Conservation (phyloP, 2,113 vertebrate genomes). For the Eptatretus burgeri region DNA sequence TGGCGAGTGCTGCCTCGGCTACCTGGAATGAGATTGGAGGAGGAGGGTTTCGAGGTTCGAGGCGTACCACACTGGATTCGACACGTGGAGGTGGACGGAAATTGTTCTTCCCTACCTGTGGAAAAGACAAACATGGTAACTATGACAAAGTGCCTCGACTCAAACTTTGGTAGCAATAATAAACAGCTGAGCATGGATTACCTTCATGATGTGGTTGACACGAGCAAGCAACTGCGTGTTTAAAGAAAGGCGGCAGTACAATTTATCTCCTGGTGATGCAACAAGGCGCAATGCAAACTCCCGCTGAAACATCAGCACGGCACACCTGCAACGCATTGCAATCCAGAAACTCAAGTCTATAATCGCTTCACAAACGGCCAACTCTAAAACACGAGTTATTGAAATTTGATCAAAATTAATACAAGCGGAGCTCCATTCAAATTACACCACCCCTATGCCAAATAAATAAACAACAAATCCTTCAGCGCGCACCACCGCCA, state of each 20-base stretch:
- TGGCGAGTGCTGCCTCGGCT: too few relatives aligned
- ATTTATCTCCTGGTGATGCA: constrained; percentile 58
- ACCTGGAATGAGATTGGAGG: constrained; percentile 91
- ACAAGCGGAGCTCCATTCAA: too few relatives aligned
- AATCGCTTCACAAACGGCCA: too few relatives aligned
- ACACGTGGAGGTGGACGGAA: constrained; percentile 90
- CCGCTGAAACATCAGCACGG: constrained; percentile 89
- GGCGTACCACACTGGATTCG: constrained; percentile 86
- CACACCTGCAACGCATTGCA: constrained; percentile 29
- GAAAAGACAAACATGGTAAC: not conserved
- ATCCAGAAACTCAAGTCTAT: too few relatives aligned
- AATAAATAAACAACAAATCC: too few relatives aligned
- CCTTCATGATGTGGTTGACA: constrained; percentile 95
- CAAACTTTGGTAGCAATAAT: too few relatives aligned
- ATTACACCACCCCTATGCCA: too few relatives aligned
- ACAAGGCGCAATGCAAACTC: constrained; percentile 87
- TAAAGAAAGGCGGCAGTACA: constrained; percentile 77
- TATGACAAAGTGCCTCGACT: too few relatives aligned
- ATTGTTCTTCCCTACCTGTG: constrained; percentile 79
- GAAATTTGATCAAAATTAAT: too few relatives aligned
- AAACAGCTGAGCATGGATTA: constrained; percentile 10
- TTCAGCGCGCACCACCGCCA: too few relatives aligned
- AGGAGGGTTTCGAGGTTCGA: constrained; percentile 87
- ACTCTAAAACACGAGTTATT: too few relatives aligned
- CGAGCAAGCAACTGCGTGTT: constrained; percentile 75